Percentiles rank a stretch among this genome's conserved stretches.
Evolutionary conservation across 2,888 invertebrate genomes (phyloP).

Genomic region (Agonopterix heracliana): DNA sequence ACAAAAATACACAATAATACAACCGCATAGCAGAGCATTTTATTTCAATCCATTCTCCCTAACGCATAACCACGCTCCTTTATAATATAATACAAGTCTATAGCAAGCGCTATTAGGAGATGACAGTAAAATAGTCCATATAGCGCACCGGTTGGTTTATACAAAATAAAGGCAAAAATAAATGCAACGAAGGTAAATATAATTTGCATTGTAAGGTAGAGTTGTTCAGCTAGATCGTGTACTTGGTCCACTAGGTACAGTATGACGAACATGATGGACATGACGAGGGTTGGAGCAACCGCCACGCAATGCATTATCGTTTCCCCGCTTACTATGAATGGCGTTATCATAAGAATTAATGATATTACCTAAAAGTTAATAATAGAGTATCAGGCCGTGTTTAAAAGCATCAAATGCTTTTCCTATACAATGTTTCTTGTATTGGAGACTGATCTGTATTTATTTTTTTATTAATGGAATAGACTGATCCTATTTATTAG

Average conservation of each 20-base stretch:
- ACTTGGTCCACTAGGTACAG: constrained; percentile 68
- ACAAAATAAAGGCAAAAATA: constrained; percentile 21
- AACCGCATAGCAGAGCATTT: constrained; percentile 30
- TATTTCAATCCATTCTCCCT: constrained; percentile 28
- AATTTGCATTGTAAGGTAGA: constrained; percentile 48
- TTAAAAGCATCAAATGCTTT: no score
- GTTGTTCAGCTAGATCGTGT: constrained; percentile 57
- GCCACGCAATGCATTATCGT: constrained; percentile 53
- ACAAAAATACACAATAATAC: constrained; percentile 39
- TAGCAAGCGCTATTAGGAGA: constrained; percentile 44
- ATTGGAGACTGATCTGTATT: no score
- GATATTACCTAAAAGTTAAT: constrained; percentile 67
- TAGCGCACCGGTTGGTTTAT: constrained; percentile 29
- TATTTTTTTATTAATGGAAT: no score
- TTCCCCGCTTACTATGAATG: constrained; percentile 45
- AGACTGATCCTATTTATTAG: no score
- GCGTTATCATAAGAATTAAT: constrained; percentile 59
- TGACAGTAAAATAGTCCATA: constrained; percentile 56
- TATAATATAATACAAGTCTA: constrained; percentile 51
- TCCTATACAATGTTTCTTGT: no score
- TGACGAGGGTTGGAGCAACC: constrained; percentile 52
- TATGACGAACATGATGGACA: constrained; percentile 58
- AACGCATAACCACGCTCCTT: constrained; percentile 44
- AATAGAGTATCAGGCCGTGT: constrained; percentile 20
- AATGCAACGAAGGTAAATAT: constrained; percentile 33